A percentile compares a stretch with the other conserved stretches of the same genome.
These are phyloP conservation scores for Fregetta grallaria DNA, from an alignment of 2,113 vertebrate genomes.

Conservation along the genomic window DNA sequence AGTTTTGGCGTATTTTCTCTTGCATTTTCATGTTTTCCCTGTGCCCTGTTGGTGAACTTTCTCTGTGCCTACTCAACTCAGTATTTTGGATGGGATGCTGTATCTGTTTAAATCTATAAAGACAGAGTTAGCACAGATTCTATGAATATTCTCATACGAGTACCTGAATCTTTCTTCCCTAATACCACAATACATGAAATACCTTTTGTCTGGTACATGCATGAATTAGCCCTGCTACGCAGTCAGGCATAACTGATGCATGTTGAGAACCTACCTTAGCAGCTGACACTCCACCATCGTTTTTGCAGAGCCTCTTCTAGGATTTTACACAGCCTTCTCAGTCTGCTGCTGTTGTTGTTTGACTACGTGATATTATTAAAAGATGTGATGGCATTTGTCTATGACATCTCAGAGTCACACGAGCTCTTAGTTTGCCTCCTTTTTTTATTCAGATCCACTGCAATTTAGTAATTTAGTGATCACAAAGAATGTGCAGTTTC, in stretches of 20 bases:
- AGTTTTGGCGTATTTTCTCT: constrained; percentile 14
- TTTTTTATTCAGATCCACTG: neutral
- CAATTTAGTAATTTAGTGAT: neutral
- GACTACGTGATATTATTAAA: neutral
- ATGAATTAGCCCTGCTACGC: neutral
- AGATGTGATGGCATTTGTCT: neutral
- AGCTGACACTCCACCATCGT: neutral
- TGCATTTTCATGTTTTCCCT: neutral
- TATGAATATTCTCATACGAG: neutral
- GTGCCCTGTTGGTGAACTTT: neutral
- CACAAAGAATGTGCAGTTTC: neutral
- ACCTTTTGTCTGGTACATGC: neutral
- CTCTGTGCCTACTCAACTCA: neutral
- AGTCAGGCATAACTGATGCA: neutral
- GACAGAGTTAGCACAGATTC: neutral
- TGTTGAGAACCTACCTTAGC: neutral
- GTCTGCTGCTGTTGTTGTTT: neutral
- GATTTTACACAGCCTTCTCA: neutral
- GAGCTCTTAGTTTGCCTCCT: neutral
- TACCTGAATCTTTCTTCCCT: neutral
- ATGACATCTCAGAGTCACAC: neutral
- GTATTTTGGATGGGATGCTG: neutral
- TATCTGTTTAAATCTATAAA: neutral
- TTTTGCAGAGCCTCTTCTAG: neutral
- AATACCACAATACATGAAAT: neutral